Base-by-base conservation (phyloP, 2,797 vertebrate genomes). In the Anguilla marmorata region DNA sequence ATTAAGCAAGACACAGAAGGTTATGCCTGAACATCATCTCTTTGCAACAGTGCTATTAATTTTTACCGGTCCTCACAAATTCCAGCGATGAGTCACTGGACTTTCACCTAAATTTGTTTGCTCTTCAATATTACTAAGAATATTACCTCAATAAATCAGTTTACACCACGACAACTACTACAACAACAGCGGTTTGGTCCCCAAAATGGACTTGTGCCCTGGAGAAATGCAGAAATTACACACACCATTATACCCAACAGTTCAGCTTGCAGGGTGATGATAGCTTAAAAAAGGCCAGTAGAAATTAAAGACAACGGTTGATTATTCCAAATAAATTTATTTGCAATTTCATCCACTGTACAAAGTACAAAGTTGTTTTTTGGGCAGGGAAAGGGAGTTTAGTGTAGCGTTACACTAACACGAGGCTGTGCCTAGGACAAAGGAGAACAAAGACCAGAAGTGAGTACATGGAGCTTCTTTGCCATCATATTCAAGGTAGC, bases 291-390 rank as follows among this genome's bases (percentile, higher is more conserved):
- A 12, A 0, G 0, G 3, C 24, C 82, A 84, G 9, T 8, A 30
- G 84, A 50, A 85, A 86, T 33, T 21, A 66, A 63, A 84, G 21
- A 30, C 63, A 0, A 0, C 45, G 56, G 85, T 95, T 94, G 86
- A 94, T 85, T 85, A 76, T 27, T 96, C 93, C 95, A 96, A 96
- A 96, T 96, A 96, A 92, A 96, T 97, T 95, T 97, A 96, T 96
- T 96, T 93, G 90, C 93, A 86, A 91, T 89, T 95, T 94, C 88
- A 95, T 95, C 94, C 95, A 95, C 95, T 96, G 96, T 97, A 97
- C 96, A 97, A 96, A 96, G 94, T 91, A 74, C 69, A 95, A 95
- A 92, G 92, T 92, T 93, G 92, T 93, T 92, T 90, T 93, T 92
- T 89, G 92, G 91, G 90, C 84, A 91, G 91, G 92, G 88, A 92